Evolutionary conservation across 2,113 vertebrate species (phyloP), one percentile per base, ranked within the genome.

Genomic region (Electrona antarctica): DNA sequence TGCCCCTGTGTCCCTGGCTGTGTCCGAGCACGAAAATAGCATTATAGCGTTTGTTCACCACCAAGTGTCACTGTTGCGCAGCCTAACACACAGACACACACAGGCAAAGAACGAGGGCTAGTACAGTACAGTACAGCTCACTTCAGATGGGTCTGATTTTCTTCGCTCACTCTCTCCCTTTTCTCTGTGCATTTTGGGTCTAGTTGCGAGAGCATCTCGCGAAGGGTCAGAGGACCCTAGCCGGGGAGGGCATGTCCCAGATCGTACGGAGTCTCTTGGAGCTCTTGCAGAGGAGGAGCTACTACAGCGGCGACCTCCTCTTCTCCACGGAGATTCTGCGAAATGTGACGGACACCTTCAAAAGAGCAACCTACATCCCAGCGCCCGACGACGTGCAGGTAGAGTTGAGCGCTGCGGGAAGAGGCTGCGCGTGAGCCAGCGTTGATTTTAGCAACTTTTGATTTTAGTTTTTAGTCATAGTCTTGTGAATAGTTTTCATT

Each of bases 311-410:
- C 72, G 98, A 99, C 94, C 95, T 99, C 90, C 96, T 99, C 80
- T 99, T 99, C 95, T 99, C 97, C 1, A 97, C 97, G 91, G 97
- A 99, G 93, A 98, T 99, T 91, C 94, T 99, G 88, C 96, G 98
- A 94, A 99, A 99, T 70, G 97, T 99, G 95, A 99, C 98, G 51
- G 97, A 99, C 93, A 99, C 98, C 91, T 99, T 98, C 95, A 99
- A 98, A 93, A 96, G 98, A 94, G 98, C 98, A 93, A 99, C 96
- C 88, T 99, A 97, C 83, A 94, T 94, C 89, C 98, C 98, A 64
- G 96, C 96, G 69, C 93, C 96, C 12, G 97, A 98, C 88, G 97
- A 99, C 4, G 95, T 98, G 91, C 98, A 99, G 97, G 98, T 98
- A 41, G 85, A 1, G 10, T 3, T 12, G 29, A 11, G 10, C 46